Conservation (phyloP, 1,140 invertebrate genomes). For the Tetramorium parvispinum region DNA sequence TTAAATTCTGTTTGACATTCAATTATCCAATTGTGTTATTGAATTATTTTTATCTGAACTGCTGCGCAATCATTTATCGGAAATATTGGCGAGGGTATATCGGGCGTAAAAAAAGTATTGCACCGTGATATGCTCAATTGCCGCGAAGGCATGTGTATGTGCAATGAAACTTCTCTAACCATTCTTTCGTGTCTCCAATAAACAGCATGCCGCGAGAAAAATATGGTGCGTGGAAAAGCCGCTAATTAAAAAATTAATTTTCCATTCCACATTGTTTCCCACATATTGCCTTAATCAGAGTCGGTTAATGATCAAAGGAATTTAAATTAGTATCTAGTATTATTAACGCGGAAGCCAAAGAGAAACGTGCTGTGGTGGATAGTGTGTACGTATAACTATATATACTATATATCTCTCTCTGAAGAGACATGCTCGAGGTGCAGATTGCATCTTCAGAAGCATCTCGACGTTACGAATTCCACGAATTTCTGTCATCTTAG, state of each 20-base stretch:
- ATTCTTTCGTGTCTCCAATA: neutral
- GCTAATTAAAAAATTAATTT: conserved; percentile 55
- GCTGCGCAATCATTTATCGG: conserved; percentile 14
- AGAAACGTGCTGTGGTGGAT: conserved; percentile 15
- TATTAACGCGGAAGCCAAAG: conserved; percentile 59
- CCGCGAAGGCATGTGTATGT: neutral
- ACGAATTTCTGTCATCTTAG: conserved; percentile 41
- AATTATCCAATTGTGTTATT: conserved; percentile 22
- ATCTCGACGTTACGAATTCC: conserved; percentile 59
- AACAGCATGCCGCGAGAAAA: neutral
- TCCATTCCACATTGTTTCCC: conserved; percentile 39
- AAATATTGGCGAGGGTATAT: neutral
- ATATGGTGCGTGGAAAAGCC: neutral
- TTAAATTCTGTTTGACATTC: neutral
- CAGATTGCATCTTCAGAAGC: conserved; percentile 69
- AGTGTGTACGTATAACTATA: conserved; percentile 27
- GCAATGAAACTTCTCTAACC: neutral
- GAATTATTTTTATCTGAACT: conserved; percentile 19
- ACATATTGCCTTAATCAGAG: conserved; percentile 64
- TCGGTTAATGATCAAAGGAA: conserved; percentile 70
- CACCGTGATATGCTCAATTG: neutral
- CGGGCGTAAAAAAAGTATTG: neutral
- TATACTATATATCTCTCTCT: conserved; percentile 4
- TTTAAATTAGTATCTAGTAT: conserved; percentile 70
- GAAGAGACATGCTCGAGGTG: conserved; percentile 35